Conservation (phyloP, 2,797 vertebrate species). For the Danio choprae region DNA sequence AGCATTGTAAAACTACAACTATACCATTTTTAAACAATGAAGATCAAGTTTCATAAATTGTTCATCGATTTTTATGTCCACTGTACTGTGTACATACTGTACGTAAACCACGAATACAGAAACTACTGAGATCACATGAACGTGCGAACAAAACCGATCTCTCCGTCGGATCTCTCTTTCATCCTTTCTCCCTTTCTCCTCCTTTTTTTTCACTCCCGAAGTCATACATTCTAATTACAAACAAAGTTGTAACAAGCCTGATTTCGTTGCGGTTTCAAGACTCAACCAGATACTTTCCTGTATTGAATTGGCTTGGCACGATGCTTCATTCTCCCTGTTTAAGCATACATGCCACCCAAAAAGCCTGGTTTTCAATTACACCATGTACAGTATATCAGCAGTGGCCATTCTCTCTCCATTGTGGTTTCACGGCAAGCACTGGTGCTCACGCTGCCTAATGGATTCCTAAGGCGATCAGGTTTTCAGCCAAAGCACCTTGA, state of each 20-base stretch:
- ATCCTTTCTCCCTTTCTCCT: conserved; percentile 35
- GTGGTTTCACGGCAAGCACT: conserved; percentile 51
- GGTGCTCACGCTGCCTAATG: conserved; percentile 56
- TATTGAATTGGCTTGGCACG: conserved; percentile 31
- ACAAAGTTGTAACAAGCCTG: conserved; percentile 11
- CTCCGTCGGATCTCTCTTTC: not conserved
- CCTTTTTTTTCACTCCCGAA: not conserved
- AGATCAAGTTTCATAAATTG: too few species aligned
- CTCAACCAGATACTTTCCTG: conserved; percentile 42
- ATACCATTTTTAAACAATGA: too few species aligned
- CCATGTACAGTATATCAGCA: conserved; percentile 33
- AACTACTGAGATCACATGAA: too few species aligned
- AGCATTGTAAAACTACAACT: too few species aligned
- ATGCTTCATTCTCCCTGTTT: conserved; percentile 45
- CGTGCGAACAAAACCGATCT: too few species aligned
- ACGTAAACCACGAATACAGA: too few species aligned
- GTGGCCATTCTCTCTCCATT: conserved; percentile 25
- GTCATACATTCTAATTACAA: conserved; percentile 46
- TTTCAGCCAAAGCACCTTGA: conserved; percentile 79
- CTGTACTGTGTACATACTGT: too few species aligned
- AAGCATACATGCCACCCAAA: conserved; percentile 49
- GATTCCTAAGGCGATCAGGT: conserved; percentile 76
- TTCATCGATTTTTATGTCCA: too few species aligned
- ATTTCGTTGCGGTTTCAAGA: conserved; percentile 45
- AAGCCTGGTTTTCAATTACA: conserved; percentile 50